Conservation (phyloP, 1,140 invertebrate species). For the Rhopalosiphum padi region DNA sequence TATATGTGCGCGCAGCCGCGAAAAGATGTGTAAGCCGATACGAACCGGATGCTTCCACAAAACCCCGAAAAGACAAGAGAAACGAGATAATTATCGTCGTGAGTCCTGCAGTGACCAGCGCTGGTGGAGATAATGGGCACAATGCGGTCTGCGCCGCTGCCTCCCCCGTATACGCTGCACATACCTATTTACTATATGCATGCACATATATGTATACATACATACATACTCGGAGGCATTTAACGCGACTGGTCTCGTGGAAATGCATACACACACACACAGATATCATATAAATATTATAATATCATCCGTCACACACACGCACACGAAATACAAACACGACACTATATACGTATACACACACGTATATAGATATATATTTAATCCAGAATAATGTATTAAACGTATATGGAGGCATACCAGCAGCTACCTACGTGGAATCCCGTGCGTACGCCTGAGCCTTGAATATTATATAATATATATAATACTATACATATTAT, state of each 20-base stretch:
- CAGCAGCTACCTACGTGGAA: background rate
- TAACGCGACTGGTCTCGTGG: slow-evolving; percentile 29
- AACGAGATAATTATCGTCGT: slow-evolving; percentile 56
- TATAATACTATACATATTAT: background rate
- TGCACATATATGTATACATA: background rate
- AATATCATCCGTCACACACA: background rate
- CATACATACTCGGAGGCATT: background rate
- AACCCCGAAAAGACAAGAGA: slow-evolving; percentile 53
- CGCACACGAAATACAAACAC: background rate
- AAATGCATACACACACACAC: background rate
- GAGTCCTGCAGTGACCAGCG: slow-evolving; percentile 40
- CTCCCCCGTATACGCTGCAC: background rate
- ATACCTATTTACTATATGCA: background rate
- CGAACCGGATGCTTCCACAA: slow-evolving; percentile 53
- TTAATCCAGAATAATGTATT: background rate
- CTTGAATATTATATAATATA: slow-evolving; percentile 4
- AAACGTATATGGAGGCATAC: background rate
- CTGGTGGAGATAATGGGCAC: slow-evolving; percentile 38
- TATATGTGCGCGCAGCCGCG: background rate
- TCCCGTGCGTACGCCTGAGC: background rate
- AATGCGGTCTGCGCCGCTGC: slow-evolving; percentile 16
- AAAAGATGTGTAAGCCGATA: slow-evolving; percentile 55
- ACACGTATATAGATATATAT: background rate
- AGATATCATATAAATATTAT: background rate
- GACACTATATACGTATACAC: background rate